Conservation (phyloP, 1,140 invertebrate species). For the Trichonephila clavipes region DNA sequence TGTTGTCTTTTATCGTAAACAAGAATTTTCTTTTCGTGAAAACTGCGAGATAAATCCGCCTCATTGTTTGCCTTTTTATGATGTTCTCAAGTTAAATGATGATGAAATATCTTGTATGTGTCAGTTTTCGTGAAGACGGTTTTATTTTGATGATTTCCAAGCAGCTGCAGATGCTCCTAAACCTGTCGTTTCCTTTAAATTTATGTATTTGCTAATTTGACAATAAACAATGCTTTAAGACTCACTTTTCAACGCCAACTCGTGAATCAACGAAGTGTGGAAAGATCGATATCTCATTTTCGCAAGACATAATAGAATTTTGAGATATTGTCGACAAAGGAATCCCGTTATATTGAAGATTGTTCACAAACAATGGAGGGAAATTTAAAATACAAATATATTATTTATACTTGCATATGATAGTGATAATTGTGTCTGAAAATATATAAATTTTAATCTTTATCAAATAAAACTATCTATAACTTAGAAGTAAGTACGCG, state of each 20-base stretch:
- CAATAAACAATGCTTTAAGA: neutral
- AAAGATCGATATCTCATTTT: neutral
- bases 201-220: neutral
- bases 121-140: neutral
- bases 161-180: neutral
- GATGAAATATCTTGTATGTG: neutral
- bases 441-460: too few species aligned
- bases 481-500: too few species aligned
- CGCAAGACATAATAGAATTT: too few species aligned
- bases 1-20: slow-evolving; percentile 23
- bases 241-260: neutral
- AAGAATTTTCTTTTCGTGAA: neutral
- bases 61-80: slow-evolving; percentile 31
- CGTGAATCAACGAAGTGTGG: neutral
- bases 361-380: too few species aligned
- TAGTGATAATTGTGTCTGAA: too few species aligned
- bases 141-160: neutral
- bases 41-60: neutral
- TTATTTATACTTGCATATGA: too few species aligned
- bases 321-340: too few species aligned
- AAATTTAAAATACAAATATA: too few species aligned
- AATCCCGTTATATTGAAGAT: too few species aligned
- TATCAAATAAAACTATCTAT: too few species aligned
- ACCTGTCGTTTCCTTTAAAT: neutral
- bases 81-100: slow-evolving; percentile 21